A percentile compares a stretch with the other conserved stretches of the same genome.
Conservation (phyloP, 2,797 vertebrate species). For the Lagocephalus sceleratus region DNA sequence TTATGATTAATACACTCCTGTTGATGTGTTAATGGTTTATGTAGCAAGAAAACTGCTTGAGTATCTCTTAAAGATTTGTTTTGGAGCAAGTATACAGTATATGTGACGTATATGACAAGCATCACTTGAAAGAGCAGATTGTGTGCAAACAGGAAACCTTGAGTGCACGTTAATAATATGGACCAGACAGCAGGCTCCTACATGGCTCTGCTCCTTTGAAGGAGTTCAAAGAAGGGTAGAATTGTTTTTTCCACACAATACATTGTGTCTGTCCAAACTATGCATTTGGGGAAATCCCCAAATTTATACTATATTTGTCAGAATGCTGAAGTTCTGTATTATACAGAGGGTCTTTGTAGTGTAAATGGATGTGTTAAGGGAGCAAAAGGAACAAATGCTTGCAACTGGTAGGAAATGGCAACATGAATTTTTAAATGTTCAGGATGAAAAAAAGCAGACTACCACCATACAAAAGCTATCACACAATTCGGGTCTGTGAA, state of each 20-base stretch:
- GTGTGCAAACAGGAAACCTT: neutral
- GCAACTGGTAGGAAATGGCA: slow-evolving; percentile 32
- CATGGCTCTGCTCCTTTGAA: too few relatives aligned
- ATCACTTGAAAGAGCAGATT: too few relatives aligned
- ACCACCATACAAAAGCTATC: slow-evolving; percentile 65
- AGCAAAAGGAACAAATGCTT: slow-evolving; percentile 42
- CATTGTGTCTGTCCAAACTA: slow-evolving; percentile 15
- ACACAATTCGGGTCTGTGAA: slow-evolving; percentile 52
- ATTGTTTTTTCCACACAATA: slow-evolving; percentile 16
- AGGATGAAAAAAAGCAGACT: slow-evolving; percentile 55
- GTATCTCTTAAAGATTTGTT: too few relatives aligned
- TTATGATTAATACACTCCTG: too few relatives aligned
- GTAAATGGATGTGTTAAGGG: slow-evolving; percentile 52
- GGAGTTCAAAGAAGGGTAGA: neutral
- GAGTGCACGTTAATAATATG: neutral
- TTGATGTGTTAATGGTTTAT: too few relatives aligned
- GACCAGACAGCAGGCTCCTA: neutral
- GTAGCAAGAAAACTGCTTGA: too few relatives aligned
- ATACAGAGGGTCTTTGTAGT: slow-evolving; percentile 50
- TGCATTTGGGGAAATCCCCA: slow-evolving; percentile 45
- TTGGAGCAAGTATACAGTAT: too few relatives aligned
- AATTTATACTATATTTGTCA: slow-evolving; percentile 25
- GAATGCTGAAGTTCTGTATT: slow-evolving; percentile 21
- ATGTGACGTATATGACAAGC: too few relatives aligned
- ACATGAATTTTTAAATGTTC: slow-evolving; percentile 41